Evolutionary conservation across 2,797 vertebrate species (phyloP).

Genomic region (Acropternis orthonyx): DNA sequence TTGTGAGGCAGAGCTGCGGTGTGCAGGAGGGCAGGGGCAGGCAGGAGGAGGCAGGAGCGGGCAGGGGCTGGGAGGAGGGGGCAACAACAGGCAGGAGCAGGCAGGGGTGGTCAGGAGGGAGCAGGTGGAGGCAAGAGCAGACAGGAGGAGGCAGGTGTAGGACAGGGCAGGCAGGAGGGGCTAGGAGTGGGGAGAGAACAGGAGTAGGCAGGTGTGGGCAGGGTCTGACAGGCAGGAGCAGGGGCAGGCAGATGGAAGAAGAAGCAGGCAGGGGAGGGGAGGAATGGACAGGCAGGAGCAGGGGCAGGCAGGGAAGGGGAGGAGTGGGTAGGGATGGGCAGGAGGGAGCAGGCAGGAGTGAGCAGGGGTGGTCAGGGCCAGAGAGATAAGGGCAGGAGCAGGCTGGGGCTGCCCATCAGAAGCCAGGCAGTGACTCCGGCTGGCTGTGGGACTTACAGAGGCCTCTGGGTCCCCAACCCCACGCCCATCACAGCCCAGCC

Average conservation of each 20-base stretch:
- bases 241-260: background rate
- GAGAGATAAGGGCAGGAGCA: background rate
- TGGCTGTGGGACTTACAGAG: rapidly evolving
- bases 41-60: background rate
- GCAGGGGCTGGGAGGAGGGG: background rate
- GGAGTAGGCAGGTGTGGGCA: rapidly evolving
- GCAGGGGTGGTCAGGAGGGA: background rate
- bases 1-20: background rate
- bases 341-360: background rate
- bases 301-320: background rate
- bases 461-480: background rate
- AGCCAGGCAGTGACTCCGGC: rapidly evolving
- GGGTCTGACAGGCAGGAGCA: no score
- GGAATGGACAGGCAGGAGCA: background rate
- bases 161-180: background rate
- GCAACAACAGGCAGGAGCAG: background rate
- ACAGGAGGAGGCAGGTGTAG: background rate
- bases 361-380: rapidly evolving
- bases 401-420: background rate
- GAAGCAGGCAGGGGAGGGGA: background rate
- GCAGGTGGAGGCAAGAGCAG: background rate
- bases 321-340: background rate
- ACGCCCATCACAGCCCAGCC: background rate
- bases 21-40: background rate
- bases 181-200: background rate